phyloP scores from a whole-genome alignment of 2,113 vertebrate species.

The Osmerus eperlanus region DNA sequence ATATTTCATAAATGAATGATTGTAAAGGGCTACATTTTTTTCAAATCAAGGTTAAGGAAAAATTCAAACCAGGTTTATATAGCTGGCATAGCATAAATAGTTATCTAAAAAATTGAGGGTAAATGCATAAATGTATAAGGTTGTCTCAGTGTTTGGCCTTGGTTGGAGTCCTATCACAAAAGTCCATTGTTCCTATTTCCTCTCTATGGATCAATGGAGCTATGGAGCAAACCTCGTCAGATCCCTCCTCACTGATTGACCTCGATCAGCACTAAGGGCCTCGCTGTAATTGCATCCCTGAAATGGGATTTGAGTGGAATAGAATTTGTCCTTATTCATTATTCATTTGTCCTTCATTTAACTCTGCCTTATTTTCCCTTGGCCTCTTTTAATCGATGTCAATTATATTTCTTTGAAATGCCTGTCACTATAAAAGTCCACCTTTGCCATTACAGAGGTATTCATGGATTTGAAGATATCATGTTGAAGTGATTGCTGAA shows the following conservation, averaged over 20 bases:
- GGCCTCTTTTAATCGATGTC: conserved; percentile 1
- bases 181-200: neutral
- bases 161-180: neutral
- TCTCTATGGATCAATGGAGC: neutral
- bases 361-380: neutral
- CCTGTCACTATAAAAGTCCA: neutral
- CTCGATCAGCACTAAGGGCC: neutral
- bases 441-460: neutral
- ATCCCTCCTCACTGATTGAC: neutral
- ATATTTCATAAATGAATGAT: too few relatives aligned
- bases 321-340: conserved; percentile 14
- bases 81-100: too few relatives aligned
- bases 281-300: conserved; percentile 8
- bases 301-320: conserved; percentile 17
- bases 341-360: conserved; percentile 9
- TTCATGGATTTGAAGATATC: neutral
- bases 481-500: neutral
- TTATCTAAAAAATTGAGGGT: neutral
- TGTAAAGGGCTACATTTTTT: too few relatives aligned
- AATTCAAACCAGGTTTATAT: too few relatives aligned
- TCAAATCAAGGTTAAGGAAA: too few relatives aligned
- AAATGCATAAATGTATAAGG: neutral
- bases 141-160: neutral
- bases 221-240: neutral
- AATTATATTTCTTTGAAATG: neutral